Conservation (phyloP, 2,888 invertebrate genomes). For the Cactoblastis cactorum region DNA sequence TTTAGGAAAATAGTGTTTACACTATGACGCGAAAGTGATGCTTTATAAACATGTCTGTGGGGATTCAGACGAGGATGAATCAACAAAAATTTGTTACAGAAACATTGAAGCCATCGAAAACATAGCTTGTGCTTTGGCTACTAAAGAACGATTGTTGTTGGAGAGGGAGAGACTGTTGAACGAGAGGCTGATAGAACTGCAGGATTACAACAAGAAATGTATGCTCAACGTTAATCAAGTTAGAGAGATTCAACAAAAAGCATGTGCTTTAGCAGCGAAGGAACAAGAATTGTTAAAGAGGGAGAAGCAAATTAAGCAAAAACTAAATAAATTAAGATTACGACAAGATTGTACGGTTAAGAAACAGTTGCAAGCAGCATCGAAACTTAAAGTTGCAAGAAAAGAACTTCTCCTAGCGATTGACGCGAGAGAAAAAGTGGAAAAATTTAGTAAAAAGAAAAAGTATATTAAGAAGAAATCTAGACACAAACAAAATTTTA, state of each 20-base stretch:
- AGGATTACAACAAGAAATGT: background rate
- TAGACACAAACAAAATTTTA: too few species aligned
- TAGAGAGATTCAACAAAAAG: background rate
- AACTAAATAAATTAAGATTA: slow-evolving; percentile 23
- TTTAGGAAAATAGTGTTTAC: background rate
- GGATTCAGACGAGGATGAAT: background rate
- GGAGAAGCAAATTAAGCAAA: slow-evolving; percentile 28
- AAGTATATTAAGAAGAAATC: too few species aligned
- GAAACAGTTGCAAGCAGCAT: slow-evolving; percentile 31
- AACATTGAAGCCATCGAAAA: background rate
- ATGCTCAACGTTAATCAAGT: background rate
- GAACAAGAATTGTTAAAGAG: slow-evolving; percentile 31
- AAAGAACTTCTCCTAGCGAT: slow-evolving; percentile 29
- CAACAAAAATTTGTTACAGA: background rate
- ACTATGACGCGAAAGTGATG: background rate
- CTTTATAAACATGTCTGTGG: background rate
- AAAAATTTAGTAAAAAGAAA: slow-evolving; percentile 27
- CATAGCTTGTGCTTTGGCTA: background rate
- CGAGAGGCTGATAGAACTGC: background rate
- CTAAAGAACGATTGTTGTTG: background rate
- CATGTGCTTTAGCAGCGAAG: slow-evolving; percentile 18
- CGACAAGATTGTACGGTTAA: slow-evolving; percentile 23
- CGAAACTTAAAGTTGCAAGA: slow-evolving; percentile 33
- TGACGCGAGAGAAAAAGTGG: slow-evolving; percentile 27
- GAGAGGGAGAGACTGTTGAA: background rate